Base-by-base conservation (phyloP, 2,113 vertebrate species). In the Typhlomys cinereus region DNA sequence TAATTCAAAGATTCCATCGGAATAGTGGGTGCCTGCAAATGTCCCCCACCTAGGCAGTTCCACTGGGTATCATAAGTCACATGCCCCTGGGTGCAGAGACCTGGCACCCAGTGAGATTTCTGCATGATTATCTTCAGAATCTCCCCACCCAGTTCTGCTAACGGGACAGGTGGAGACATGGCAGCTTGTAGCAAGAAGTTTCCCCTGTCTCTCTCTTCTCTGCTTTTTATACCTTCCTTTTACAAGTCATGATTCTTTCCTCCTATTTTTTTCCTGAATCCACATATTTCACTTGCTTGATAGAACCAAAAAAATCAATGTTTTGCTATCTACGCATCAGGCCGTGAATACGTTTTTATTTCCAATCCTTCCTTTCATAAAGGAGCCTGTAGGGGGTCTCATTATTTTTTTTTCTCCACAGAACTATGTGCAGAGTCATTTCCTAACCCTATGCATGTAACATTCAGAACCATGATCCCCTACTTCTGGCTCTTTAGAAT, bases 231-330 rank as follows among this genome's bases (percentile, higher is more conserved):
- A 12, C 88, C 15, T 80, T 88, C 78, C 95, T 90, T 34, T 92
- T 81, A 71, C 23, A 39, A 82, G 31, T 64, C 80, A 62, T 1
- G 14, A 89, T 90, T 90, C 46, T 67, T 39, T 88, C 62, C 46
- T 61, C 67, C 50, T 52, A 20, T 10, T 57, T 85, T 59, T 69
- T 87, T 75, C 34, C 54, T 10, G 66, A 59, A 27, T 74, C 29
- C 64, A 90, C 52, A 57, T 73, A 86, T 96, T 96, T 93, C 81
- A 69, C 52, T 92, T 85, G 44, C 88, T 93, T 89, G 27, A 67
- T 64, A n/a, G 71, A 94, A 74, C 89, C 92, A 57, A 78, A 75
- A 79, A 83, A 93, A 95, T 95, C 86, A 95, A 70, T 95, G 88
- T 91, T 92, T 91, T 87, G 71, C 76, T 95, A 57, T 36, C 41